Evolutionary conservation across 2,888 invertebrate species (phyloP), one percentile per base, ranked within the genome.

Genomic region (Harpalus rubripes): DNA sequence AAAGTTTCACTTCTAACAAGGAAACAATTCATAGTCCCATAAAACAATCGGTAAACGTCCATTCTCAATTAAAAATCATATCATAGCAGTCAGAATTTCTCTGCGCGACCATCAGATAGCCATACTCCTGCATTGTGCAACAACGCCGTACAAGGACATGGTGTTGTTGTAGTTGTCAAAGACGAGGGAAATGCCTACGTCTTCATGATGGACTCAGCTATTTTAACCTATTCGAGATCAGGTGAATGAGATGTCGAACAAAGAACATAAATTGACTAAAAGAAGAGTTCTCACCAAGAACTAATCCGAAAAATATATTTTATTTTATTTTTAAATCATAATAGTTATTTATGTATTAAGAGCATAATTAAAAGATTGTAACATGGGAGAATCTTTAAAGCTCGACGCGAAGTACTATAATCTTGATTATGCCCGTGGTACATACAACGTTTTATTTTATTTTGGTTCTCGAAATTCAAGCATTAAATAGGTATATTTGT

Each of bases 11-110:
- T 68, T n/a, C 15, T 15, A 68, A 74, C 18, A 18, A 74, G 72
- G 72, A 74, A 74, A 74, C 72, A 74, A 74, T 74, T 15, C 22
- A 74, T 41, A 18, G 18, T 52, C 72, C 18, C 78, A 78, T 58
- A 44, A 58, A 58, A 26, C 58, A 78, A 41, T 44, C 41, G 12
- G 18, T 78, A 76, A 76, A 15, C 56, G 56, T 56, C 41, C 58
- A 76, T 52, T 56, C 78, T 26, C 78, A 78, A 26, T 78, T 58
- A 78, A 58, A 74, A 78, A 78, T 78, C 58, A 78, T 6, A 78
- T 18, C 58, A 56, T 18, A 16, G 32, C 78, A 58, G 32, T 56
- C 52, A 58, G 8, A 74, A 78, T 78, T 58, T 78, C 78, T 56
- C 78, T 56, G 56, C 41, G 44, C 72, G n/a, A 52, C 4, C 52